These are phyloP conservation scores for Neodiprion virginianus DNA, from an alignment of 1,140 invertebrate species.

Conservation along the genomic window DNA sequence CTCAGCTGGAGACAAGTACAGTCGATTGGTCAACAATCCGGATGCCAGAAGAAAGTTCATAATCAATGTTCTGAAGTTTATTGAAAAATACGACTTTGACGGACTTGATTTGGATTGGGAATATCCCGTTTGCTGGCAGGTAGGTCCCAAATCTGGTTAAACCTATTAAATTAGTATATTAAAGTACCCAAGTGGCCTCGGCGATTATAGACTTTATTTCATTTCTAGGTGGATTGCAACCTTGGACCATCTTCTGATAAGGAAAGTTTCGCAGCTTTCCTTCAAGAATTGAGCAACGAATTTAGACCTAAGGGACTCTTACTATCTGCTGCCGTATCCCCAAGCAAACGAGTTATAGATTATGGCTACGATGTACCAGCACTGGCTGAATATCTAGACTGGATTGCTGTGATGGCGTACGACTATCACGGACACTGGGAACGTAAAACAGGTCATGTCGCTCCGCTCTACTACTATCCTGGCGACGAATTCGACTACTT, in stretches of 20 bases:
- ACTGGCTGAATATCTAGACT: constrained; percentile 77
- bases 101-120: constrained; percentile 80
- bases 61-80: constrained; percentile 72
- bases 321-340: constrained; percentile 67
- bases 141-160: constrained; percentile 34
- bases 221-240: constrained; percentile 63
- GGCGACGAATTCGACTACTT: constrained; percentile 74
- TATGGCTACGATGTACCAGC: constrained; percentile 77
- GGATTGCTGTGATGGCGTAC: constrained; percentile 88
- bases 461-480: constrained; percentile 77
- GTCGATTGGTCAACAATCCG: constrained; percentile 76
- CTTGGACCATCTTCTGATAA: constrained; percentile 67
- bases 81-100: constrained; percentile 79
- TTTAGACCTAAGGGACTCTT: constrained; percentile 63
- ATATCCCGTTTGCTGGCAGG: constrained; percentile 75
- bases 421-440: constrained; percentile 89
- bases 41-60: constrained; percentile 72
- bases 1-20: constrained; percentile 81
- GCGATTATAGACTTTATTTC: neutral
- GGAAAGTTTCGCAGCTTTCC: constrained; percentile 60
- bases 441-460: constrained; percentile 81
- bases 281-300: constrained; percentile 63
- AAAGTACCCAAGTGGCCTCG: neutral
- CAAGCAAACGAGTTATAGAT: constrained; percentile 63
- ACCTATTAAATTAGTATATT: constrained; percentile 16